Conservation (phyloP, 2,113 vertebrate genomes). For the Mobula birostris region DNA sequence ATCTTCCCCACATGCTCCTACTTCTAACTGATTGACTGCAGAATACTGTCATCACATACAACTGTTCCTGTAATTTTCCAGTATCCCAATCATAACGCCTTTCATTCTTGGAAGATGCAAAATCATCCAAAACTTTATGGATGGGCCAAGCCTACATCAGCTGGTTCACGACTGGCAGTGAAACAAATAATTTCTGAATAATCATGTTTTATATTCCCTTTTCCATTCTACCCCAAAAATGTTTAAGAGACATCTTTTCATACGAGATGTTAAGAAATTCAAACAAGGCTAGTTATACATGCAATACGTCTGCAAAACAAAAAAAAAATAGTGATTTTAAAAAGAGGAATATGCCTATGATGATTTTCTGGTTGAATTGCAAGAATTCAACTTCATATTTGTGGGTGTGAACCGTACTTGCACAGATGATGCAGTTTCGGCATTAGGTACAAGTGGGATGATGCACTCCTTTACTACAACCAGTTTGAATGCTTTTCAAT, state of each 20-base stretch:
- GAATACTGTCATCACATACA: not conserved
- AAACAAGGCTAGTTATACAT: too few relatives aligned
- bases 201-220: not conserved
- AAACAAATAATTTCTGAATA: not conserved
- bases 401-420: too few relatives aligned
- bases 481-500: too few relatives aligned
- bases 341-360: too few relatives aligned
- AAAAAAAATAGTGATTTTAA: too few relatives aligned
- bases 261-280: too few relatives aligned
- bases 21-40: not conserved
- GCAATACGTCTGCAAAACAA: too few relatives aligned
- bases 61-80: not conserved
- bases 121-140: not conserved
- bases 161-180: not conserved
- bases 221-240: not conserved
- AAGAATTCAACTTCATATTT: too few relatives aligned
- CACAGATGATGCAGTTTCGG: too few relatives aligned
- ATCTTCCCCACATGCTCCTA: not conserved
- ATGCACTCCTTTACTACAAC: too few relatives aligned
- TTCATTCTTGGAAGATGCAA: not conserved
- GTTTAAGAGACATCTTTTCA: not conserved
- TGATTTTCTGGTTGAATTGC: too few relatives aligned
- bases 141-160: not conserved
- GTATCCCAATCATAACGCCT: not conserved
- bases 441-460: too few relatives aligned